Evolutionary conservation across 1,140 invertebrate genomes (phyloP).

Genomic region (Zophobas morio): DNA sequence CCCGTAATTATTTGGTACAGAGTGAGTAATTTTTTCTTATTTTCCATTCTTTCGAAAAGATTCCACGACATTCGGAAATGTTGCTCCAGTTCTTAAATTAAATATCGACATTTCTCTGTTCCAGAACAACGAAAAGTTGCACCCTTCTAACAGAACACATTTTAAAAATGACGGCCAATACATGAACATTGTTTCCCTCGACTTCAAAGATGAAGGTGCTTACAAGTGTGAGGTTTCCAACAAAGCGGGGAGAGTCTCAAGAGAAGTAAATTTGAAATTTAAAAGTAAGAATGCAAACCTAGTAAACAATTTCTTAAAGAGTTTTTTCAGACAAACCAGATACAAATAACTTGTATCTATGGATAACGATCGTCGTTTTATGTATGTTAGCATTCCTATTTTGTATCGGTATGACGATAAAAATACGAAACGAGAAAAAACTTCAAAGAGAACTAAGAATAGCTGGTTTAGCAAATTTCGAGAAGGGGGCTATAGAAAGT

Average conservation of each 20-base stretch:
- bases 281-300: conserved; percentile 61
- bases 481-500: conserved; percentile 83
- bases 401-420: neutral
- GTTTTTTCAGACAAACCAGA: neutral
- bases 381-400: neutral
- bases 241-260: conserved; percentile 62
- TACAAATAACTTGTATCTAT: neutral
- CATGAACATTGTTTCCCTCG: conserved; percentile 67
- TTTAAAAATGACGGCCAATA: conserved; percentile 6
- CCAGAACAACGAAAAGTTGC: too few species aligned
- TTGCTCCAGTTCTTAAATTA: too few species aligned
- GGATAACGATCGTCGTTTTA: conserved; percentile 8
- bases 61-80: neutral
- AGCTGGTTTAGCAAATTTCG: conserved; percentile 82
- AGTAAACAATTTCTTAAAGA: neutral
- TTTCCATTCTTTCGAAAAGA: neutral
- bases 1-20: conserved; percentile 70
- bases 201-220: conserved; percentile 66
- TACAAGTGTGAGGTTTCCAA: conserved; percentile 67
- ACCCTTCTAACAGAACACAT: too few species aligned
- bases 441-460: conserved; percentile 74
- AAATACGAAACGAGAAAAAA: conserved; percentile 28
- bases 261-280: conserved; percentile 62
- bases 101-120: too few species aligned
- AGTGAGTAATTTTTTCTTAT: conserved; percentile 54